Evolutionary conservation across 2,797 vertebrate species (phyloP).

Genomic region (Myotis pilosus): DNA sequence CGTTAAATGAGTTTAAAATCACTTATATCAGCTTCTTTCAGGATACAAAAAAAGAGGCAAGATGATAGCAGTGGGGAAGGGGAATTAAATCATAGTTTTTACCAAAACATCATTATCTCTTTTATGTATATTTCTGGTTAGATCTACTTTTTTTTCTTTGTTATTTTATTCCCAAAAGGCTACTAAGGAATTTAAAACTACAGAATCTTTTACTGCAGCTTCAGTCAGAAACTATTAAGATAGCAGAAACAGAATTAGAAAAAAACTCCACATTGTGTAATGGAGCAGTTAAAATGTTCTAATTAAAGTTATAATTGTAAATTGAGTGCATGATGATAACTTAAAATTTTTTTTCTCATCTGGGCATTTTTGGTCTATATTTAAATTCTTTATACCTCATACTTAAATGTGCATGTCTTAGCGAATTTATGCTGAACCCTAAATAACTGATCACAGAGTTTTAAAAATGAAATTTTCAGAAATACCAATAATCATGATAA

Average conservation of each 20-base stretch:
- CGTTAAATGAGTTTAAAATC: conserved; percentile 14
- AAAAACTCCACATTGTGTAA: conserved; percentile 23
- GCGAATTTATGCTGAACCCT: conserved; percentile 3
- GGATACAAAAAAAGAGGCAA: background rate
- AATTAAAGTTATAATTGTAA: conserved; percentile 71
- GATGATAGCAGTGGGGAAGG: background rate
- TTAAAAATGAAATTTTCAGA: conserved; percentile 45
- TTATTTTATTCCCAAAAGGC: conserved; percentile 55
- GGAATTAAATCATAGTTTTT: conserved; percentile 16
- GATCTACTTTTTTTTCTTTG: background rate
- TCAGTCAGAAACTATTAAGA: conserved; percentile 54
- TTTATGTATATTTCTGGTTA: conserved; percentile 12
- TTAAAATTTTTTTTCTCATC: conserved; percentile 42
- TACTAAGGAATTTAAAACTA: conserved; percentile 53
- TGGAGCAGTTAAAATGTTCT: conserved; percentile 62
- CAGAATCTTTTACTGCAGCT: conserved; percentile 53
- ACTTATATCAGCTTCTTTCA: background rate
- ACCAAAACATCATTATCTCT: background rate
- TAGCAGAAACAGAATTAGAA: conserved; percentile 61
- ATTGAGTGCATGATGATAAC: conserved; percentile 30
- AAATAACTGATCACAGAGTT: conserved; percentile 2
- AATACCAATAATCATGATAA: background rate
- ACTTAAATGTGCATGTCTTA: conserved; percentile 7
- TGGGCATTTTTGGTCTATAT: conserved; percentile 7
- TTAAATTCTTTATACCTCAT: conserved; percentile 41